These are phyloP conservation scores for Caenorhabditis latens DNA, from an alignment of 1,140 invertebrate genomes.

Conservation along the genomic window DNA sequence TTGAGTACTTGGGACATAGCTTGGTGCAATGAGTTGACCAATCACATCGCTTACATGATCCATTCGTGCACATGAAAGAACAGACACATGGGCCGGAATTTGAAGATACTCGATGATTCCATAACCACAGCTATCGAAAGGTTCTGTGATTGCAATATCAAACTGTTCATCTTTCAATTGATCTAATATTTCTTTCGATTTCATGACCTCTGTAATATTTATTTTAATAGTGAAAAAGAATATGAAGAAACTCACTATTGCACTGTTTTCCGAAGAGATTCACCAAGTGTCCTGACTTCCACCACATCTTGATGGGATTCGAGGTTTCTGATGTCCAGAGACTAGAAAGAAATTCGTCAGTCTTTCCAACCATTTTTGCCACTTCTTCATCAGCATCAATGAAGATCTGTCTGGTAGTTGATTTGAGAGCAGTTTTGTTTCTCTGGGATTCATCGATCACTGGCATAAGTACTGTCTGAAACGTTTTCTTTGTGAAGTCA, in stretches of 20 bases:
- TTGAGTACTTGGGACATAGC: conserved; percentile 43
- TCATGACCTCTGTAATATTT: not conserved
- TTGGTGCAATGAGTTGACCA: conserved; percentile 45
- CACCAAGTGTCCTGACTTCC: not conserved
- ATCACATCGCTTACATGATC: conserved; percentile 12
- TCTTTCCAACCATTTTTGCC: not conserved
- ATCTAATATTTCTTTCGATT: conserved; percentile 4
- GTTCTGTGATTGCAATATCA: conserved; percentile 49
- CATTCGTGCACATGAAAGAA: not conserved
- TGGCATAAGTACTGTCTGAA: conserved; percentile 25
- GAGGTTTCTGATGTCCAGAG: not conserved
- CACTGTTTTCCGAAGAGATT: conserved; percentile 16
- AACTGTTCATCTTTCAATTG: conserved; percentile 46
- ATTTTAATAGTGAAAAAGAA: not conserved
- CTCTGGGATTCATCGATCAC: not conserved
- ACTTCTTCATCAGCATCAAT: conserved; percentile 32
- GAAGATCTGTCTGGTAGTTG: not conserved
- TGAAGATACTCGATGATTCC: conserved; percentile 32
- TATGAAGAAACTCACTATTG: not conserved
- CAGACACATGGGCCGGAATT: conserved; percentile 2
- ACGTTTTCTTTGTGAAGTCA: not conserved
- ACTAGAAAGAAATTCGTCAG: not conserved
- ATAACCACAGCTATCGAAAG: conserved; percentile 31
- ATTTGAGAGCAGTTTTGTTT: not conserved
- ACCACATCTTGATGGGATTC: conserved; percentile 9